These are phyloP conservation scores for Hirtodrosophila alboralis DNA, from an alignment of 2,888 invertebrate species.

Conservation along the genomic window DNA sequence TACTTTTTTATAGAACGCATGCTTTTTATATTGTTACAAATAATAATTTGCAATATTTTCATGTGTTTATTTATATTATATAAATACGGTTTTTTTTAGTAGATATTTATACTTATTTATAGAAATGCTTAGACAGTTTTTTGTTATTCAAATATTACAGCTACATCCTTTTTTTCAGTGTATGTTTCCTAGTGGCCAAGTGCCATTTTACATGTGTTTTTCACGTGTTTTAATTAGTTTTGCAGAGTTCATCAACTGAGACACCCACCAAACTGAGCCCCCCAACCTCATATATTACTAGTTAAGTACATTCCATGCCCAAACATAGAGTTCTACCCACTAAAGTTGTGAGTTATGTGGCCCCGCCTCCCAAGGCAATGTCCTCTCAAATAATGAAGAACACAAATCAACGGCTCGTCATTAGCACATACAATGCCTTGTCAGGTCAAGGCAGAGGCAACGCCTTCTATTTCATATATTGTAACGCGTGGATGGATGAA, in stretches of 20 bases:
- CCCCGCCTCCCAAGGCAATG: constrained; percentile 20
- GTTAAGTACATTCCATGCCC: constrained; percentile 2
- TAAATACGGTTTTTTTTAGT: too few relatives aligned
- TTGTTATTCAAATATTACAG: too few relatives aligned
- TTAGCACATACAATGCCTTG: constrained; percentile 61
- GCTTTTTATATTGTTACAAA: too few relatives aligned
- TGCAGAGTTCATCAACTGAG: constrained; percentile 70
- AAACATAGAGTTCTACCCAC: constrained; percentile 2
- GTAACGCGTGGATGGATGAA: too few relatives aligned
- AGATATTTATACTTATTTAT: too few relatives aligned
- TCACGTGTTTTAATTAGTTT: constrained; percentile 78
- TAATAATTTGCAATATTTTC: too few relatives aligned
- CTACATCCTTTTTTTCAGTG: too few relatives aligned
- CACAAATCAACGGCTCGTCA: constrained; percentile 77
- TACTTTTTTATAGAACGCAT: too few relatives aligned
- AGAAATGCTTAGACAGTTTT: too few relatives aligned
- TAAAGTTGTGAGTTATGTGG: constrained; percentile 55
- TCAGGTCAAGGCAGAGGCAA: constrained; percentile 22
- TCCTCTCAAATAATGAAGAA: constrained; percentile 69
- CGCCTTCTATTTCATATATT: background rate
- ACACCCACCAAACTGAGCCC: constrained; percentile 5
- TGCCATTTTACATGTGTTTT: constrained; percentile 57
- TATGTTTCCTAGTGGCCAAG: constrained; percentile 22
- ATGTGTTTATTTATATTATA: too few relatives aligned
- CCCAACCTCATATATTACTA: constrained; percentile 1